A percentile compares a stretch with the other conserved stretches of the same genome.
phyloP scores from a whole-genome alignment of 2,113 vertebrate genomes.

The Pseudolaguvia tuberculata region DNA sequence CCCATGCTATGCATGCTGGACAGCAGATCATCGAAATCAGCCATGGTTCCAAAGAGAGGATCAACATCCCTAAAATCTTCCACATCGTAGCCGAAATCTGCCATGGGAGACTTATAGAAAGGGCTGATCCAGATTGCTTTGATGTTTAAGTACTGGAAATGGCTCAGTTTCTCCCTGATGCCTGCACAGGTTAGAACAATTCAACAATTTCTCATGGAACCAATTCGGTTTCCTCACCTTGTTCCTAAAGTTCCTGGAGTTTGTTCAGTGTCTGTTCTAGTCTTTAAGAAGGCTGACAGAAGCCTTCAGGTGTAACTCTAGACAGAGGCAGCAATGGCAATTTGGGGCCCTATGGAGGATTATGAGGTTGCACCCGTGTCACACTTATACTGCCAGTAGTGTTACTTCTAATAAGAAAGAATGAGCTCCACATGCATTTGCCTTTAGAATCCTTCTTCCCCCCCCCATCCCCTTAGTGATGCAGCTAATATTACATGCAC shows the following conservation, averaged over 20 bases:
- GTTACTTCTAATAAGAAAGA: too few species aligned
- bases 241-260: background rate
- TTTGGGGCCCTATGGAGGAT: too few species aligned
- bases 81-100: conserved; percentile 83
- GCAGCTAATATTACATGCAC: too few species aligned
- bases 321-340: too few species aligned
- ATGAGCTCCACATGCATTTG: too few species aligned
- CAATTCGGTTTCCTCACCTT: background rate
- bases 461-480: too few species aligned
- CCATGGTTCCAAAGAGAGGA: conserved; percentile 89
- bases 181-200: conserved; percentile 67
- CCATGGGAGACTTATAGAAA: conserved; percentile 86
- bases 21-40: conserved; percentile 84
- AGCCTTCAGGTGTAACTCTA: too few species aligned
- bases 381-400: too few species aligned
- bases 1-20: conserved; percentile 83
- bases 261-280: conserved; percentile 9
- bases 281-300: too few species aligned
- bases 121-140: conserved; percentile 90
- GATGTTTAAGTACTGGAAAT: conserved; percentile 80
- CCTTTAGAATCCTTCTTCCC: too few species aligned
- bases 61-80: conserved; percentile 86
- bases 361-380: too few species aligned
- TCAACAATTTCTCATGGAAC: background rate
- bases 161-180: conserved; percentile 80